phyloP scores from a whole-genome alignment of 2,888 invertebrate species.

The Drosophila neoperkinsi region DNA sequence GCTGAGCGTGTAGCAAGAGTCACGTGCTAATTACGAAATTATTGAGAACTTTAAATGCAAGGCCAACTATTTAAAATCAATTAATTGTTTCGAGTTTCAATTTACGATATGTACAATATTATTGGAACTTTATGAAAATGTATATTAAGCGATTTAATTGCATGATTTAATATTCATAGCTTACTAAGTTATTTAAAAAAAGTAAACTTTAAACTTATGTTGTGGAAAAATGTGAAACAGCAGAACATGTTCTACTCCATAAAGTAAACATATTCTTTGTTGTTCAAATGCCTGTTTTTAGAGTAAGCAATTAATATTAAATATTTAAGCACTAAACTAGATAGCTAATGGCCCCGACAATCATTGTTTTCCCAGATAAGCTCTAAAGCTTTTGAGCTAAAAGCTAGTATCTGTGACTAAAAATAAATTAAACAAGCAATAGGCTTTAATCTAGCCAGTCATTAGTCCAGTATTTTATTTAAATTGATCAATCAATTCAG shows the following conservation, averaged over 20 bases:
- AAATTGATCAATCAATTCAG: not conserved
- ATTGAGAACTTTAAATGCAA: conserved; percentile 3
- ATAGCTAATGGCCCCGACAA: not conserved
- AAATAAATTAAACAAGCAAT: not conserved
- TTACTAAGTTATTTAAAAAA: not conserved
- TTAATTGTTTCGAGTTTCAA: not conserved
- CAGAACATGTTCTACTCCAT: not conserved
- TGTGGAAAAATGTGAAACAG: not conserved
- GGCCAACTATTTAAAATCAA: not conserved
- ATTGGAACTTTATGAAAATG: not conserved
- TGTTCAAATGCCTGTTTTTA: not conserved
- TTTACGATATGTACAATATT: not conserved
- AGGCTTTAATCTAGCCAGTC: not conserved
- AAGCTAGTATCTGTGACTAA: not conserved
- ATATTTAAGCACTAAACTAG: not conserved
- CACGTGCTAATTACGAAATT: conserved; percentile 34
- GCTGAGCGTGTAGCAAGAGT: conserved; percentile 2
- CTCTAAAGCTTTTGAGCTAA: not conserved
- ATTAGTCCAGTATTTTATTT: not conserved
- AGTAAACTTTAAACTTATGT: not conserved
- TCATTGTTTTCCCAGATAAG: not conserved
- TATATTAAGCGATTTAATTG: not conserved
- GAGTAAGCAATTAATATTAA: not conserved
- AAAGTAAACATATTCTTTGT: not conserved
- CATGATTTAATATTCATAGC: not conserved